Conservation (phyloP, 2,113 vertebrate species). For the Gambusia affinis region DNA sequence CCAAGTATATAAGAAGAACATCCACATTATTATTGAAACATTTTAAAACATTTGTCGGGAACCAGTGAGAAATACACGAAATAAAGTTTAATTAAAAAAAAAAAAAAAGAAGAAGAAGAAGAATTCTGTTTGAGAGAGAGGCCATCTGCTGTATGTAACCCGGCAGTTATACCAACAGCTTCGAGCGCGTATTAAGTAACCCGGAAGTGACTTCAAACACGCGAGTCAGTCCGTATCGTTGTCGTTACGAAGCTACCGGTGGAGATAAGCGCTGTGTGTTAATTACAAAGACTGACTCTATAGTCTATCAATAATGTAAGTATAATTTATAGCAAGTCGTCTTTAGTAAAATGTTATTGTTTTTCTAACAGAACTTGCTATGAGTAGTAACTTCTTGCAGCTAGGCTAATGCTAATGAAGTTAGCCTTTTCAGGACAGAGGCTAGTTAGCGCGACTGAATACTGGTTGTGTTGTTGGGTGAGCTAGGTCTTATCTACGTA, state of each 20-base stretch:
- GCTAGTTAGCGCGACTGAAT: constrained; percentile 18
- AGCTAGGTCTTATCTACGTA: not conserved
- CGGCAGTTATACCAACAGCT: constrained; percentile 22
- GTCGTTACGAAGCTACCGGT: not conserved
- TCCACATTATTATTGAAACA: too few relatives aligned
- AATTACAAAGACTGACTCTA: not conserved
- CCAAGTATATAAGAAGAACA: too few relatives aligned
- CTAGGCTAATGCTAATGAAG: constrained; percentile 2
- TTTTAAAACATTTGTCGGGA: too few relatives aligned
- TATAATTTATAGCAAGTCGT: not conserved
- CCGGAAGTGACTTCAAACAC: constrained; percentile 62
- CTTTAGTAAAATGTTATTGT: fast-evolving
- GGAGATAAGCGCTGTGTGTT: not conserved
- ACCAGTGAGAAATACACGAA: too few relatives aligned
- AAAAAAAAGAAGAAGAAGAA: too few relatives aligned
- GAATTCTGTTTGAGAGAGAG: not conserved
- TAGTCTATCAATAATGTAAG: constrained; percentile 56
- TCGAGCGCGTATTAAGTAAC: constrained; percentile 10
- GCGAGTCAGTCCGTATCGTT: constrained; percentile 33
- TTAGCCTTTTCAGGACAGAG: constrained; percentile 1
- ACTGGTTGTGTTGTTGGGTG: not conserved
- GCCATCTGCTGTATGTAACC: constrained; percentile 26
- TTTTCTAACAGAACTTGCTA: not conserved
- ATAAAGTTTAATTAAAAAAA: too few relatives aligned
- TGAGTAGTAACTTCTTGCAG: not conserved